These are phyloP conservation scores for Leptobrachium ailaonicum DNA, from an alignment of 2,113 vertebrate genomes.

Conservation along the genomic window DNA sequence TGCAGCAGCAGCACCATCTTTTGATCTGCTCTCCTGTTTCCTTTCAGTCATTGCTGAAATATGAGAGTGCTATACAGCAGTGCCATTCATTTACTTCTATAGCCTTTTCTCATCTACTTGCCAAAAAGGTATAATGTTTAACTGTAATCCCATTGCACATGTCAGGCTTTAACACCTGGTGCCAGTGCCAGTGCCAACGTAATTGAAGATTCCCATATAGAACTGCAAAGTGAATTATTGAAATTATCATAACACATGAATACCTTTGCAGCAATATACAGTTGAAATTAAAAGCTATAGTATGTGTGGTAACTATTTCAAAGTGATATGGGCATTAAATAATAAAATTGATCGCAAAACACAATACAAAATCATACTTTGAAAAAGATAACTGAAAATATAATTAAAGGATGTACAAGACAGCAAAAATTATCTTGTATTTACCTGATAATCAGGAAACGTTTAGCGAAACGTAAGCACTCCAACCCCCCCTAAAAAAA, in stretches of 20 bases:
- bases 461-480: too few species aligned
- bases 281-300: too few species aligned
- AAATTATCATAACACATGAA: slow-evolving; percentile 8
- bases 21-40: neutral
- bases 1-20: neutral
- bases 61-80: neutral
- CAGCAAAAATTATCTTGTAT: too few species aligned
- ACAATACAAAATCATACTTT: too few species aligned
- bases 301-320: too few species aligned
- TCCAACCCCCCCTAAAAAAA: too few species aligned
- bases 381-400: too few species aligned
- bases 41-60: neutral
- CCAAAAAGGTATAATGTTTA: slow-evolving; percentile 7
- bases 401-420: too few species aligned
- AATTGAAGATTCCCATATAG: neutral
- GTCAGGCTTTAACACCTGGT: slow-evolving; percentile 16
- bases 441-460: too few species aligned
- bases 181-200: slow-evolving; percentile 5
- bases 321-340: too few species aligned
- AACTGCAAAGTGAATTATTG: neutral
- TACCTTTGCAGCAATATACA: neutral
- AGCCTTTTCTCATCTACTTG: neutral
- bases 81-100: slow-evolving; percentile 10
- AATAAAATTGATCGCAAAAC: too few species aligned
- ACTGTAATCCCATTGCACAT: neutral